Evolutionary conservation across 2,888 invertebrate species (phyloP).

Genomic region (Diaprepes abbreviatus): DNA sequence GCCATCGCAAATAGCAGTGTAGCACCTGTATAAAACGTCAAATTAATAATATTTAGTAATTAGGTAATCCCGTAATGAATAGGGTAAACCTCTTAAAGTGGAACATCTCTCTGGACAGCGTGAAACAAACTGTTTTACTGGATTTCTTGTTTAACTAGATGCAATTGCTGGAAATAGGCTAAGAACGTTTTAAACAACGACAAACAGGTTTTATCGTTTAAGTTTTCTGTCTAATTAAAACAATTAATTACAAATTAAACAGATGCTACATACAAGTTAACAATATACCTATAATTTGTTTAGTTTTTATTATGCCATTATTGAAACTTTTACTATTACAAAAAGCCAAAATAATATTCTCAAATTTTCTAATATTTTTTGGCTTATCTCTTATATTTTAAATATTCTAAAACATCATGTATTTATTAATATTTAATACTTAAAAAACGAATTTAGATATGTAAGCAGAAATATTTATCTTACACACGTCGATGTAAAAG

Average conservation of each 20-base stretch:
- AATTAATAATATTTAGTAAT: slow-evolving; percentile 39
- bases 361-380: no score
- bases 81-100: slow-evolving; percentile 19
- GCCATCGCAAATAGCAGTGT: background rate
- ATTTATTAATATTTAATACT: no score
- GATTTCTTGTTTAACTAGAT: slow-evolving; percentile 31
- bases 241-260: background rate
- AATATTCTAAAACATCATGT: no score
- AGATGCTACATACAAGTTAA: no score
- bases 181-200: slow-evolving; percentile 1
- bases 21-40: slow-evolving; percentile 34
- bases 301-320: no score
- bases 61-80: slow-evolving; percentile 34
- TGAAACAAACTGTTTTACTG: slow-evolving; percentile 21
- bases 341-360: no score
- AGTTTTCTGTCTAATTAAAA: background rate
- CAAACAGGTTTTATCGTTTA: background rate
- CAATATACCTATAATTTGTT: no score
- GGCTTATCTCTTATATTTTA: no score
- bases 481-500: no score
- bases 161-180: slow-evolving; percentile 12
- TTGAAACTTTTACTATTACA: no score
- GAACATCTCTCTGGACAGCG: slow-evolving; percentile 18
- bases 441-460: no score
- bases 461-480: no score